Evolutionary conservation across 1,140 invertebrate species (phyloP).

Genomic region (Drosophila mayri): DNA sequence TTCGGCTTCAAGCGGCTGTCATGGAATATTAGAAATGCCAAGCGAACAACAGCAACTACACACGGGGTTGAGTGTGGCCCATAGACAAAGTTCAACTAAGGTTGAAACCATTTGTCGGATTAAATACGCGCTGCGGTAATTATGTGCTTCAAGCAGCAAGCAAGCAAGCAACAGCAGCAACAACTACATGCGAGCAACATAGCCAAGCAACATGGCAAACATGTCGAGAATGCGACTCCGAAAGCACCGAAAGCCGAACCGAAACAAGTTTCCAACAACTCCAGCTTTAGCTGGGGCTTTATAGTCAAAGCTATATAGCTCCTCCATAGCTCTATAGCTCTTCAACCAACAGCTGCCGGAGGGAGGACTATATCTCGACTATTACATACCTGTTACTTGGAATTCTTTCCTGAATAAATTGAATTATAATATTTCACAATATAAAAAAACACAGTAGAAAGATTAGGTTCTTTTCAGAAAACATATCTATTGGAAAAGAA

Average conservation of each 20-base stretch:
- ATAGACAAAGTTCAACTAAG: slow-evolving; percentile 81
- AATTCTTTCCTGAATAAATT: too few relatives aligned
- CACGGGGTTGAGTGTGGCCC: slow-evolving; percentile 61
- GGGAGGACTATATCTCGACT: background rate
- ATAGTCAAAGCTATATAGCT: slow-evolving; percentile 19
- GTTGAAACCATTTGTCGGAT: slow-evolving; percentile 83
- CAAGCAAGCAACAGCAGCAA: slow-evolving; percentile 42
- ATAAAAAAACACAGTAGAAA: rapidly evolving
- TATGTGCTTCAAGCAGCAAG: slow-evolving; percentile 72
- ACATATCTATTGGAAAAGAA: too few relatives aligned
- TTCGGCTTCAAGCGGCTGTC: slow-evolving; percentile 73
- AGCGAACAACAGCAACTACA: slow-evolving; percentile 51
- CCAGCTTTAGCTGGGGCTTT: slow-evolving; percentile 33
- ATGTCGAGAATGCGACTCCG: slow-evolving; percentile 65
- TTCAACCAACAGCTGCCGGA: slow-evolving; percentile 16
- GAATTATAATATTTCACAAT: background rate
- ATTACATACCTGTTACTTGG: background rate
- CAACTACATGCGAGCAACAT: slow-evolving; percentile 51
- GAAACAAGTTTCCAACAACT: slow-evolving; percentile 70
- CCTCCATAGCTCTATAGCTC: slow-evolving; percentile 17
- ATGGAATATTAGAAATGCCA: slow-evolving; percentile 78
- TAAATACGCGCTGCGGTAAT: slow-evolving; percentile 82
- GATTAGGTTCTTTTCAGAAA: background rate
- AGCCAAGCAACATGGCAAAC: slow-evolving; percentile 70
- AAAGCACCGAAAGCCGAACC: slow-evolving; percentile 60